Base-by-base conservation (phyloP, 1,140 invertebrate genomes). In the Oreohelix idahoensis region DNA sequence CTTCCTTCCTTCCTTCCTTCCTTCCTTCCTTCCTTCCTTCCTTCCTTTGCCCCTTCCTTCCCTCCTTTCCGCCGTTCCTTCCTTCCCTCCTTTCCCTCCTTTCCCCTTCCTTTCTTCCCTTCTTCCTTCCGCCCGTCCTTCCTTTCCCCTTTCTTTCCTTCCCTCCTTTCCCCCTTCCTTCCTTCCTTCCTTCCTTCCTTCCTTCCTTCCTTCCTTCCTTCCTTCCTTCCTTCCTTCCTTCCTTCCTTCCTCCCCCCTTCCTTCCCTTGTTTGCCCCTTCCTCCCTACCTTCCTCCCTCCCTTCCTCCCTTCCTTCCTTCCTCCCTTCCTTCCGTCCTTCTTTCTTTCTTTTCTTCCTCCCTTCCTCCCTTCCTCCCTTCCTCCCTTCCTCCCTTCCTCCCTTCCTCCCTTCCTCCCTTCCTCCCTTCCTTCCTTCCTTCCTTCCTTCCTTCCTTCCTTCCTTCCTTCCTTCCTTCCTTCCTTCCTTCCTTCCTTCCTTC, bases 391-490 rank as follows among this genome's bases (percentile, higher is more conserved):
- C 11, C 39, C 29, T 53, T 58, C 75, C 26, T 29, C 29, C 45
- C 29, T 23, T 32, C 75, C 0, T 53, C 29, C 75, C 29, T 11
- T 36, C 35, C 53, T 66, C n/a, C 20, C n/a, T 42, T 39, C 58
- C 69, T 35, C 5, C 42, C 69, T 49, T 45, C 29, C 38, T 20
- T 70, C 39, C 32, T 26, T 32, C 49, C 45, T 32, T 45, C 29
- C 49, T 70, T 49, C 32, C 23, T 70, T 63, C 26, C 35, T 70
- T 39, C n/a, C 39, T 45, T 63, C n/a, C 35, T 45, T 63, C 38
- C 49, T 80, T 49, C 32, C 49, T 80, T 45, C 51, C 20, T 69
- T n/a, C 29, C 35, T 70, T 39, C n/a, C 20, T 45, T 63, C 38
- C 35, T 42, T 26, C 38, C 35, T 70, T n/a, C 32, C 42, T 45